Conservation (phyloP, 2,797 vertebrate genomes). For the Chloroceryle amazona region DNA sequence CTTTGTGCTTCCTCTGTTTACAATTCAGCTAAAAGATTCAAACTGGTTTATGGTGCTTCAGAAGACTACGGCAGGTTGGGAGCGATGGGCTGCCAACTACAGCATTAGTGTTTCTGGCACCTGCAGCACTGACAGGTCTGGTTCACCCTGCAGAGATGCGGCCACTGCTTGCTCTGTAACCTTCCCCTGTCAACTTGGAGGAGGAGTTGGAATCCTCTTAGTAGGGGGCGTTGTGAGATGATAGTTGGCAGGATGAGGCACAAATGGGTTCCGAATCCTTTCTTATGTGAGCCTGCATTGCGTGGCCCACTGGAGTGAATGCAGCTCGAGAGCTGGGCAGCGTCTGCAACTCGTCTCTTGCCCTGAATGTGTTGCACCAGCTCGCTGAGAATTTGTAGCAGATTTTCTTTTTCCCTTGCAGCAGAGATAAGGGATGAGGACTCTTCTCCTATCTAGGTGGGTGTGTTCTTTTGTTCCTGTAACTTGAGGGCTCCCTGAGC, state of each 20-base stretch:
- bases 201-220: not conserved
- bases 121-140: not conserved
- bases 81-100: not conserved
- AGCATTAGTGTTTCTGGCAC: not conserved
- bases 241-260: not conserved
- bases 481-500: not conserved
- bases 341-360: accelerated
- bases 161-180: not conserved
- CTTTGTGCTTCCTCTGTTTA: not conserved
- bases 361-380: accelerated
- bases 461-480: not conserved
- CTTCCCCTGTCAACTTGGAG: not conserved
- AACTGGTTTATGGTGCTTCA: not conserved
- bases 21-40: not conserved
- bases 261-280: not conserved
- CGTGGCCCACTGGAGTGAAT: accelerated
- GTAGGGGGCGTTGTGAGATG: not conserved
- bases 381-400: not conserved
- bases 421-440: not conserved
- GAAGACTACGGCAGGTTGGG: not conserved
- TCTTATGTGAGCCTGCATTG: accelerated
- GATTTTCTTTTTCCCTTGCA: not conserved
- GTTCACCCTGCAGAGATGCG: not conserved
- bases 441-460: not conserved
- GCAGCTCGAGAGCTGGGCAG: accelerated